Evolutionary conservation across 2,113 vertebrate genomes (phyloP).

Genomic region (Xiphorhynchus elegans): DNA sequence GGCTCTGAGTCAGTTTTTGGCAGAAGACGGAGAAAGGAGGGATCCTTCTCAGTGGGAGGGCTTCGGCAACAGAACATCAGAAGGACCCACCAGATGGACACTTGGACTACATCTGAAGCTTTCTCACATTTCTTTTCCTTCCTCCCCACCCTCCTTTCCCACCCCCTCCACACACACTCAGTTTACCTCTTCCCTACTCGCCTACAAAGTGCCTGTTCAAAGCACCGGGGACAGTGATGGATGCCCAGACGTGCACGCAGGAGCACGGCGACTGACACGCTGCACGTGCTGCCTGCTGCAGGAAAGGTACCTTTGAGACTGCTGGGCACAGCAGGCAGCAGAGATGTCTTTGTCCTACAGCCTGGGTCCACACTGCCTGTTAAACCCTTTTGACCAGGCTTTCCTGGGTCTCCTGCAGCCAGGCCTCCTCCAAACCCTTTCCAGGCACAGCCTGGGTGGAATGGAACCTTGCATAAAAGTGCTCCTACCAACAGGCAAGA

Average conservation of each 20-base stretch:
- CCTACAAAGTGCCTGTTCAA: constrained; percentile 57
- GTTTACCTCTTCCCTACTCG: constrained; percentile 29
- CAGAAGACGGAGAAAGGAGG: constrained; percentile 35
- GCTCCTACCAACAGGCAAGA: not conserved
- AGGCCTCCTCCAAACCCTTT: not conserved
- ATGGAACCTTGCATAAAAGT: rapidly evolving
- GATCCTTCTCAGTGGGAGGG: constrained; percentile 51
- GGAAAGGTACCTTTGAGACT: not conserved
- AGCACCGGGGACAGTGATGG: rapidly evolving
- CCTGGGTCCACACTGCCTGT: rapidly evolving
- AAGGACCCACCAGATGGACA: constrained; percentile 58
- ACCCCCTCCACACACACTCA: not conserved
- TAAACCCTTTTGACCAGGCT: not conserved
- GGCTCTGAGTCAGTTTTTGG: constrained; percentile 40
- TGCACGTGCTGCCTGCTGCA: not conserved
- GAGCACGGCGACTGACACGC: not conserved
- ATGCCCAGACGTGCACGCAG: not conserved
- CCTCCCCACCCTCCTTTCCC: constrained; percentile 25
- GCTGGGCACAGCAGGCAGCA: rapidly evolving
- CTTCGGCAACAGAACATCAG: constrained; percentile 39
- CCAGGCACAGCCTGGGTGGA: not conserved
- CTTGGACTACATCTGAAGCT: constrained; percentile 58
- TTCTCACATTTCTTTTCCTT: constrained; percentile 69
- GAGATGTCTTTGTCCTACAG: not conserved
- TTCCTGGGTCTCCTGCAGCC: not conserved